phyloP scores from a whole-genome alignment of 1,140 invertebrate species.

The Anastrepha obliqua region DNA sequence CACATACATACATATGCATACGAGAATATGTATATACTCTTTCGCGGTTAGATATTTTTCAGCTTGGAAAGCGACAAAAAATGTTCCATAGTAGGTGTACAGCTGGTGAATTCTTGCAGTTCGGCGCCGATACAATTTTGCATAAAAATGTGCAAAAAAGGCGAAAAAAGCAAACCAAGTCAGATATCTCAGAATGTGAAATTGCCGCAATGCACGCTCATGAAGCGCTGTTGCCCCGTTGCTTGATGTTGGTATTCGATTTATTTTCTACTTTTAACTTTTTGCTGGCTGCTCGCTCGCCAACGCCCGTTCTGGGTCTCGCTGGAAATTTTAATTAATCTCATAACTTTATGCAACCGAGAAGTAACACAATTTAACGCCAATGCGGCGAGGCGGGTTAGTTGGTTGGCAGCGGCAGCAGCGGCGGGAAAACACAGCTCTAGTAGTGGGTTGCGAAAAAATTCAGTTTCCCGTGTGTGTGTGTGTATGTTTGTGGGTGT shows the following conservation, averaged over 20 bases:
- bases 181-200: constrained; percentile 25
- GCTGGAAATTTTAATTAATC: constrained; percentile 49
- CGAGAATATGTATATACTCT: too few relatives aligned
- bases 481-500: not conserved
- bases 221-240: not conserved
- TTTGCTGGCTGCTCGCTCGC: constrained; percentile 13
- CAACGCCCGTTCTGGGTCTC: constrained; percentile 30
- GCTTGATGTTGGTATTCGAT: not conserved
- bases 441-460: not conserved
- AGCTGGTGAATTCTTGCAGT: constrained; percentile 37
- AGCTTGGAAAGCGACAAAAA: not conserved
- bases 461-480: not conserved
- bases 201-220: constrained; percentile 23
- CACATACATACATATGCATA: too few relatives aligned
- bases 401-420: not conserved
- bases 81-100: not conserved
- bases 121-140: constrained; percentile 45
- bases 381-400: not conserved
- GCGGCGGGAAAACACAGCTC: not conserved
- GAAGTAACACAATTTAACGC: constrained; percentile 48
- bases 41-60: too few relatives aligned
- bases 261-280: not conserved
- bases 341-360: constrained; percentile 51
- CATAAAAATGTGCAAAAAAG: constrained; percentile 38
- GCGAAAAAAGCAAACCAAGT: not conserved